Evolutionary conservation across 1,140 invertebrate genomes (phyloP), one percentile per base, ranked within the genome.

Genomic region (Sesamia nonagrioides): DNA sequence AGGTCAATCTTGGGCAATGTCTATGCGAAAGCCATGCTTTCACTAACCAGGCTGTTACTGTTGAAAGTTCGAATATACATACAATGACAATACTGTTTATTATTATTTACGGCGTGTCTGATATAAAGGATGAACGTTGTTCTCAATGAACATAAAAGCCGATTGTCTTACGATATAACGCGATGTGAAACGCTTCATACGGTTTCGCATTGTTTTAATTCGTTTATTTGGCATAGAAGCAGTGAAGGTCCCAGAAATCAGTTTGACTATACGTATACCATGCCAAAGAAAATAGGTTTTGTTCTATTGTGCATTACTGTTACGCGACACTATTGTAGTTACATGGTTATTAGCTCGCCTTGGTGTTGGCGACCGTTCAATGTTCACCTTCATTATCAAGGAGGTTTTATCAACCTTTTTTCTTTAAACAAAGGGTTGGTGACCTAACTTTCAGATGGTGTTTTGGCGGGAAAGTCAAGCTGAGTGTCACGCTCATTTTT

Each of bases 161-260:
- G 74, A 85, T 86, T 77, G 81, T 78, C 71, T 79, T 72, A 35
- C 18, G n/a, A n/a, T 60, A 56, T 79, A 78, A 85, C 77, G 58
- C 18, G 60, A 74, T 82, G 82, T 83, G 86, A 88, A 82, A 84
- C 63, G 66, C 60, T 77, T 77, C 79, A 68, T 78, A 84, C 77
- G 72, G 77, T 80, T 83, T 81, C 61, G 76, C 86, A 84, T 84
- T 84, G 84, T 85, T 84, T 77, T 63, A 76, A 82, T 82, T 84
- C 77, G 72, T 75, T 83, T 82, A 84, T 1, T 86, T 82, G 63
- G 69, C 69, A 76, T 27, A 72, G 72, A 77, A 80, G 73, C 45
- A 63, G 63, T 81, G 82, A 71, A 82, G 83, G 85, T 72, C 73
- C 66, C 54, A 71, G 48, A 71, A 50, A 72, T 33, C 54, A 27